Percentiles rank a stretch among this genome's conserved stretches.
These are phyloP conservation scores for Temnothorax rugatulus DNA, from an alignment of 2,888 invertebrate genomes.

Conservation along the genomic window DNA sequence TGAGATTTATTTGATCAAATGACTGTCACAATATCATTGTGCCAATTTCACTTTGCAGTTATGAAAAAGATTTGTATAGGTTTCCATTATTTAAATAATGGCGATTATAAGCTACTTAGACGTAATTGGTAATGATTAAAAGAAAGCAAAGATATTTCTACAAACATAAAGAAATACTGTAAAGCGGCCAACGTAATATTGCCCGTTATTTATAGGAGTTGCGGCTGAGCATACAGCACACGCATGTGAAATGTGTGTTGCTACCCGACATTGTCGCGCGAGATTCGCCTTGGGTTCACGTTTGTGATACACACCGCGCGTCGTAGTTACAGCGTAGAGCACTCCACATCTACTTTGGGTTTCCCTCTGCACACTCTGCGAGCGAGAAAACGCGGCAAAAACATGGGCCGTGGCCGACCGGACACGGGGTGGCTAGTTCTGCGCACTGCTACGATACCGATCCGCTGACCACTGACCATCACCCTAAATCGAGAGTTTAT, in stretches of 20 bases:
- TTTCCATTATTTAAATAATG: slow-evolving; percentile 20
- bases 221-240: slow-evolving; percentile 83
- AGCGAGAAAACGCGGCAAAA: slow-evolving; percentile 73
- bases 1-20: slow-evolving; percentile 16
- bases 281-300: slow-evolving; percentile 85
- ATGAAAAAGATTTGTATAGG: slow-evolving; percentile 24
- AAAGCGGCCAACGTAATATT: slow-evolving; percentile 83
- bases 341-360: slow-evolving; percentile 84
- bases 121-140: slow-evolving; percentile 10
- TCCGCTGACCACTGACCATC: slow-evolving; percentile 80
- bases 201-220: slow-evolving; percentile 86
- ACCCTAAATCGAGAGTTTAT: slow-evolving; percentile 76
- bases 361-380: slow-evolving; percentile 84
- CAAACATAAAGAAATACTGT: slow-evolving; percentile 67
- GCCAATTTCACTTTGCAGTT: slow-evolving; percentile 12
- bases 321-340: slow-evolving; percentile 85
- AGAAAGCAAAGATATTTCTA: slow-evolving; percentile 44
- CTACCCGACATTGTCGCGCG: slow-evolving; percentile 84
- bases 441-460: slow-evolving; percentile 83
- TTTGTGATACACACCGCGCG: slow-evolving; percentile 83
- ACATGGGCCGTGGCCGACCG: slow-evolving; percentile 65
- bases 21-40: slow-evolving; percentile 7
- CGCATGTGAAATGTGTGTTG: slow-evolving; percentile 82
- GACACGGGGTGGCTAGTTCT: slow-evolving; percentile 81
- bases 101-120: not conserved